phyloP scores from a whole-genome alignment of 2,888 invertebrate genomes.

The Chymomyza amoena region DNA sequence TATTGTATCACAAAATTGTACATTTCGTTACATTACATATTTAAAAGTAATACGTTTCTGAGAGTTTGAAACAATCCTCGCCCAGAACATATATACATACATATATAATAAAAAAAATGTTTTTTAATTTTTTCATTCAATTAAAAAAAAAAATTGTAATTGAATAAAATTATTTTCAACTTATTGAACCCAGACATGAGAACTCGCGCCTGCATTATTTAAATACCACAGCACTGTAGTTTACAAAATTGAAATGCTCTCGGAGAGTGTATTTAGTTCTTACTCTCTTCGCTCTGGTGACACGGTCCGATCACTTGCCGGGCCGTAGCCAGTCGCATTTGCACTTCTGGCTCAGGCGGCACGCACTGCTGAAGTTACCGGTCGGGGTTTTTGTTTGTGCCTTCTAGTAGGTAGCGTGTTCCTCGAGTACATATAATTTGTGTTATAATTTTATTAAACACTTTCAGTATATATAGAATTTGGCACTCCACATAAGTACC shows the following conservation, averaged over 20 bases:
- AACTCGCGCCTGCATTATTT: no score
- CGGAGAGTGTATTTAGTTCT: not conserved
- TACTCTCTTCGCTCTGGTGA: conserved; percentile 15
- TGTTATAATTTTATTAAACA: conserved; percentile 11
- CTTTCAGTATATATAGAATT: not conserved
- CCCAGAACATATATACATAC: no score
- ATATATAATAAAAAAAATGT: no score
- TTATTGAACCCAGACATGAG: no score
- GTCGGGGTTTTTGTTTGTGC: not conserved
- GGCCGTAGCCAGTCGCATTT: conserved; percentile 21
- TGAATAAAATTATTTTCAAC: no score
- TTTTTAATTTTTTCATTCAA: no score
- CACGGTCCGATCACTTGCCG: conserved; percentile 22
- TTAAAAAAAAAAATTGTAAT: no score
- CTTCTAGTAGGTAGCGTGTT: conserved; percentile 12
- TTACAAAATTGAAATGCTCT: not conserved
- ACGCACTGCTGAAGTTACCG: conserved; percentile 2
- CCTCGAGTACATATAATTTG: not conserved
- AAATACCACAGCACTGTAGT: no score
- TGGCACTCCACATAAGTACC: not conserved
- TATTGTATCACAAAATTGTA: no score
- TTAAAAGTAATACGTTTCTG: no score
- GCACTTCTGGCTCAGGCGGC: conserved; percentile 24
- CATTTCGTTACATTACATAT: no score
- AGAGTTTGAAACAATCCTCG: no score